Evolutionary conservation across 2,113 vertebrate genomes (phyloP).

Genomic region (Hassar affinis): DNA sequence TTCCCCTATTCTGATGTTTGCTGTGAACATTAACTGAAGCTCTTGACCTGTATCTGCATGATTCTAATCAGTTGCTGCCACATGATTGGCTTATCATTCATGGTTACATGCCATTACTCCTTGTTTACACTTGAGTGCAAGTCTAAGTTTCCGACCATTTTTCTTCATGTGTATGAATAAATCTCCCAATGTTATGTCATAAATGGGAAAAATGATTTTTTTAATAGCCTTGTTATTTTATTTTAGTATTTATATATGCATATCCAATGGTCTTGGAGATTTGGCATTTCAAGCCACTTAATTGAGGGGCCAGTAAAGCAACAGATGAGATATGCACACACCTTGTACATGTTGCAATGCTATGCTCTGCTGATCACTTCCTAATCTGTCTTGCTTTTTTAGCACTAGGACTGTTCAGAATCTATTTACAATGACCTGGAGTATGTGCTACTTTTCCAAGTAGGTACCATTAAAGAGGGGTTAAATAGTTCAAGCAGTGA

Average conservation of each 20-base stretch:
- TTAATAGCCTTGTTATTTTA: too few relatives aligned
- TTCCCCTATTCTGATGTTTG: background rate
- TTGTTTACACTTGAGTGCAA: background rate
- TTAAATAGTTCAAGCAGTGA: background rate
- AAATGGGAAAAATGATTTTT: too few relatives aligned
- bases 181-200: background rate
- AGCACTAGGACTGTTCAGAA: background rate
- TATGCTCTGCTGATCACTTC: background rate
- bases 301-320: background rate
- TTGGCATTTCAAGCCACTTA: too few relatives aligned
- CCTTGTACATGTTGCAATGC: background rate
- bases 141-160: background rate
- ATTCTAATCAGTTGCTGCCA: background rate
- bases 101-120: background rate
- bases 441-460: too few relatives aligned
- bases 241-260: too few relatives aligned
- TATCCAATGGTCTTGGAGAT: too few relatives aligned
- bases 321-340: background rate
- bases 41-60: background rate
- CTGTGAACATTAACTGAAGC: background rate
- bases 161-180: background rate
- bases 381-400: background rate
- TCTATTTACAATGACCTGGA: too few relatives aligned
- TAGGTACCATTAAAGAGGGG: too few relatives aligned
- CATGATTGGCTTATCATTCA: background rate